phyloP scores from a whole-genome alignment of 2,113 vertebrate species.

The Abramis brama region DNA sequence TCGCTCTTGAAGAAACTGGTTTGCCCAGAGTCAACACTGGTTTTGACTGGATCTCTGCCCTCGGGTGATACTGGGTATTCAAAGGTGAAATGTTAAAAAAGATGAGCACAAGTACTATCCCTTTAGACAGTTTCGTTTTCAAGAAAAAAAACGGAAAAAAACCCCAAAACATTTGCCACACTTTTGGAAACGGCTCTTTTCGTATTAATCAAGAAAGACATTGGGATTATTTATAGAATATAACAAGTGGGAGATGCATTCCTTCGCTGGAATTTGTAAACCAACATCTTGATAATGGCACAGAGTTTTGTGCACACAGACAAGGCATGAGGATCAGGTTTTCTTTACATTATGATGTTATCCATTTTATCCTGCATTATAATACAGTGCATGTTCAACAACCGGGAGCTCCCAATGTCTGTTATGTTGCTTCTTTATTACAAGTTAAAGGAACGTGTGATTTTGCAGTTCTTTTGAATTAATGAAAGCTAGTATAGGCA shows the following conservation, averaged over 20 bases:
- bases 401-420: neutral
- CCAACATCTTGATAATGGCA: neutral
- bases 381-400: neutral
- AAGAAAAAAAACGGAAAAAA: too few species aligned
- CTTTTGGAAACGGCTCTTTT: neutral
- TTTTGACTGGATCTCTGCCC: conserved; percentile 47
- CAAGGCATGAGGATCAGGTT: neutral
- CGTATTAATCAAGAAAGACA: neutral
- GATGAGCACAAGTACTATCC: neutral
- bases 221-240: neutral
- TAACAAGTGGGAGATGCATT: neutral
- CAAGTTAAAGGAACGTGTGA: neutral
- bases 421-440: neutral
- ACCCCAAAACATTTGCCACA: neutral
- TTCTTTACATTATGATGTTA: neutral
- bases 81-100: conserved; percentile 6
- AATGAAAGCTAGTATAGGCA: neutral
- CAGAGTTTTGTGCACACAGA: neutral
- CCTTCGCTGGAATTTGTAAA: neutral
- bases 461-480: neutral
- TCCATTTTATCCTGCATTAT: neutral
- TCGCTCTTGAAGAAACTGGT: conserved; percentile 51
- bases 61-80: conserved; percentile 12
- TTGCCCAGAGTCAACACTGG: conserved; percentile 51
- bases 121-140: neutral